Conservation (phyloP, 2,888 invertebrate species). For the Catocala sponsa region DNA sequence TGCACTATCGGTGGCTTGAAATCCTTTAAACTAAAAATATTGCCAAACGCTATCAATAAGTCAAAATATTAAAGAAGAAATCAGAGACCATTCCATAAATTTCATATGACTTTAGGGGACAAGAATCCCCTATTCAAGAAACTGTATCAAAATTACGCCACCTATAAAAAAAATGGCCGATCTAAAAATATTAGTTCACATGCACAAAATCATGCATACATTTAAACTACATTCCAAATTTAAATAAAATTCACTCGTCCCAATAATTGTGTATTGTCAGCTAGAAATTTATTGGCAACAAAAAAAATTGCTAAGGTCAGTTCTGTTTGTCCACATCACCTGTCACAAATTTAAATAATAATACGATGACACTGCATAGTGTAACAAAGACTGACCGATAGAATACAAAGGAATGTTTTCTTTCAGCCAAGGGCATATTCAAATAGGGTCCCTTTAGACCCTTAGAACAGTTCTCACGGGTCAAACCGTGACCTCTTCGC, state of each 20-base stretch:
- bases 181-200: conserved; percentile 1
- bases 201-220: conserved; percentile 3
- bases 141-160: background rate
- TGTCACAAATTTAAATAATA: conserved; percentile 80
- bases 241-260: conserved; percentile 33
- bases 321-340: conserved; percentile 77
- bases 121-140: background rate
- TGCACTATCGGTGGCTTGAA: too few relatives aligned
- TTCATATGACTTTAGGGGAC: background rate
- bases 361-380: conserved; percentile 71
- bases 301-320: conserved; percentile 73
- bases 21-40: too few relatives aligned
- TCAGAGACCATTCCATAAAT: too few relatives aligned
- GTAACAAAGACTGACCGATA: conserved; percentile 72
- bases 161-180: background rate
- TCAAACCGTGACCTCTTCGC: conserved; percentile 83
- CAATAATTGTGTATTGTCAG: conserved; percentile 49
- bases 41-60: too few relatives aligned
- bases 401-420: conserved; percentile 77
- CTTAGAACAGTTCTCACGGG: conserved; percentile 81
- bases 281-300: conserved; percentile 42
- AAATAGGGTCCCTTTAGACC: conserved; percentile 80
- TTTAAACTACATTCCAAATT: conserved; percentile 19
- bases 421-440: conserved; percentile 82
- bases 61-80: too few relatives aligned